Conservation (phyloP, 2,888 invertebrate genomes). For the Piscicola geometra region DNA sequence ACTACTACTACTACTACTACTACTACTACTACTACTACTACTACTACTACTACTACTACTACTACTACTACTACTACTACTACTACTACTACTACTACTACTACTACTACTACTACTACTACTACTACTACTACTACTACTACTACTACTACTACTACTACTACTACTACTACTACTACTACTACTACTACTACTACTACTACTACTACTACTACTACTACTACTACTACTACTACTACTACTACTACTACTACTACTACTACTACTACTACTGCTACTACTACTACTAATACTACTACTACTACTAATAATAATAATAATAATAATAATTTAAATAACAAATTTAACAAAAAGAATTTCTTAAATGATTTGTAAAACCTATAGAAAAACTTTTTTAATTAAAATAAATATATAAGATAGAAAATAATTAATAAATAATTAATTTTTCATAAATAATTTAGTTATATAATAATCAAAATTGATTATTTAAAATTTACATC, state of each 20-base stretch:
- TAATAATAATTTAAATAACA: background rate
- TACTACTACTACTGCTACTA: background rate
- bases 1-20: conserved; percentile 3
- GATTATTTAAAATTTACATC: no score
- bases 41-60: conserved; percentile 3
- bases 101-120: conserved; percentile 3
- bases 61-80: conserved; percentile 3
- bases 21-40: conserved; percentile 2
- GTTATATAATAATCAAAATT: background rate
- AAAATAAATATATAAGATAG: no score
- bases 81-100: conserved; percentile 2
- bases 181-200: conserved; percentile 3
- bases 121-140: conserved; percentile 3
- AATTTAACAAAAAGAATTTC: background rate
- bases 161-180: conserved; percentile 3
- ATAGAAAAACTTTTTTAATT: no score
- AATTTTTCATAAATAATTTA: no score
- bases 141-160: conserved; percentile 2
- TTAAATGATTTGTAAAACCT: no score
- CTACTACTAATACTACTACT: no score
- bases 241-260: conserved; percentile 4
- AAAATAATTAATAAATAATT: background rate
- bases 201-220: conserved; percentile 2
- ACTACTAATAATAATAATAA: no score
- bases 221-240: conserved; percentile 13